phyloP scores from a whole-genome alignment of 2,113 vertebrate species.

The Sylvietta virens region DNA sequence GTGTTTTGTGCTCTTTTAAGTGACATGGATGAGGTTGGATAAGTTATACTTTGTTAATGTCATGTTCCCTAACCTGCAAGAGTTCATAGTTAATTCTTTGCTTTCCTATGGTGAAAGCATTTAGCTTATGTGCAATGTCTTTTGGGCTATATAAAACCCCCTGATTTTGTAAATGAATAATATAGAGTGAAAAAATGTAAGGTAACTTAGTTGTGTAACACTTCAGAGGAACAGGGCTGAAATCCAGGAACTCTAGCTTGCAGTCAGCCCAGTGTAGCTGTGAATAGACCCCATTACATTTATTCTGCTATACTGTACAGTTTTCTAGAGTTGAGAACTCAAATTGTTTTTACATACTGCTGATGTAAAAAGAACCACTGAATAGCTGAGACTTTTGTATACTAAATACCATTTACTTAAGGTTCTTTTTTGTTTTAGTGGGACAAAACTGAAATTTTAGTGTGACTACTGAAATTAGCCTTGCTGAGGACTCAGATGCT shows the following conservation, averaged over 20 bases:
- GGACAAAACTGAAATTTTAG: background rate
- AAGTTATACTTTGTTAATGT: background rate
- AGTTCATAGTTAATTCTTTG: background rate
- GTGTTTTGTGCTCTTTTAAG: background rate
- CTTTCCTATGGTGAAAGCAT: background rate
- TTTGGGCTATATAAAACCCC: background rate
- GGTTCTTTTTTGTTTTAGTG: background rate
- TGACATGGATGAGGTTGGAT: background rate
- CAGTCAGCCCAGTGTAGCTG: background rate
- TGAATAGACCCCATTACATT: background rate
- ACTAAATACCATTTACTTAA: background rate
- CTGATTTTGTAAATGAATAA: background rate
- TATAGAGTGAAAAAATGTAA: too few relatives aligned
- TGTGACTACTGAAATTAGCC: background rate
- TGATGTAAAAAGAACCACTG: background rate
- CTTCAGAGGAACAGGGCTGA: background rate
- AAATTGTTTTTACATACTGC: background rate
- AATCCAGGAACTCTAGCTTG: background rate
- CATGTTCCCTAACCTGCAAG: background rate
- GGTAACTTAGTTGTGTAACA: background rate
- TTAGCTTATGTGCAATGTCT: background rate
- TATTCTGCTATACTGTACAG: background rate
- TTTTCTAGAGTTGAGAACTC: background rate
- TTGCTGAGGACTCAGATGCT: background rate
- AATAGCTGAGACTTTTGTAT: background rate